Evolutionary conservation across 2,888 invertebrate species (phyloP).

Genomic region (Callyntrura guangdongensis): DNA sequence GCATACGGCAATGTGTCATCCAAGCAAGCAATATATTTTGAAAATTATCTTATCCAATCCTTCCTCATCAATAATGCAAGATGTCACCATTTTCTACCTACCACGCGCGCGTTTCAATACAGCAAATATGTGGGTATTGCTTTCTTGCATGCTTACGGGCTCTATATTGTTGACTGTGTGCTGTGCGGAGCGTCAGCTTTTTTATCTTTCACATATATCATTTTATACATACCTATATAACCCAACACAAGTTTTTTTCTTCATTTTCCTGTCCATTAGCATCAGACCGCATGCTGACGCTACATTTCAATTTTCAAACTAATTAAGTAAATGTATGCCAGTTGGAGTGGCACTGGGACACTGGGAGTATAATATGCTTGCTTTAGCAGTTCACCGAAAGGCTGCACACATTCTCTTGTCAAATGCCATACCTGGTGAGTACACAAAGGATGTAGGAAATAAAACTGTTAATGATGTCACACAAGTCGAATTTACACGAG

Average conservation of each 20-base stretch:
- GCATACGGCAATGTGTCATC: constrained; percentile 39
- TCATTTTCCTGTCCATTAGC: constrained; percentile 57
- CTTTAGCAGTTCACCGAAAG: no score
- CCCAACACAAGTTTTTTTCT: constrained; percentile 16
- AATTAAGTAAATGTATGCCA: constrained; percentile 57
- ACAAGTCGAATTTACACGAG: neutral
- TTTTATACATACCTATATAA: constrained; percentile 16
- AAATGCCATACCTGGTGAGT: neutral
- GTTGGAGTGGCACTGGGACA: neutral
- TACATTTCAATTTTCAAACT: constrained; percentile 55
- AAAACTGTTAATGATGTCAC: constrained; percentile 1
- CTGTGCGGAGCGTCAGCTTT: constrained; percentile 31
- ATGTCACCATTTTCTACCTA: constrained; percentile 46
- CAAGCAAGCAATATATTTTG: constrained; percentile 13
- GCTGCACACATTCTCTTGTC: neutral
- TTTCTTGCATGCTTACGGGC: constrained; percentile 45
- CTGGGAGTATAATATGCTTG: neutral
- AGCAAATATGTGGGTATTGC: constrained; percentile 21
- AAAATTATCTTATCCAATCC: constrained; percentile 52
- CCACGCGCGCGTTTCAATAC: constrained; percentile 42
- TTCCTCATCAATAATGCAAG: constrained; percentile 60
- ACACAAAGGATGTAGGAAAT: neutral
- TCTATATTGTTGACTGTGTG: constrained; percentile 32
- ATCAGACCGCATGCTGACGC: constrained; percentile 48
- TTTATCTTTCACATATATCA: constrained; percentile 59